phyloP scores from a whole-genome alignment of 2,797 vertebrate genomes.

The Muraenolepis orangiensis region DNA sequence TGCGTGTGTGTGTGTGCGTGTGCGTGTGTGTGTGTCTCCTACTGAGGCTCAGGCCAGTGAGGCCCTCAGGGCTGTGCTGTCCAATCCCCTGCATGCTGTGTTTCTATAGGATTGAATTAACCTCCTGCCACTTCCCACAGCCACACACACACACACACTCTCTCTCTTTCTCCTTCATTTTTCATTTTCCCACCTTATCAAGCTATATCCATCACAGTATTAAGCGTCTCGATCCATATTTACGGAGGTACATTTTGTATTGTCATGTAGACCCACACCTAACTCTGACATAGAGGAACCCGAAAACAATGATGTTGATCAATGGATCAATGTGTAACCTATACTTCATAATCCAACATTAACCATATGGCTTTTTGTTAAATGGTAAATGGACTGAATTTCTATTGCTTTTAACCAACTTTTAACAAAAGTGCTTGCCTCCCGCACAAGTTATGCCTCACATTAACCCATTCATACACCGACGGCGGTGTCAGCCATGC shows the following conservation, averaged over 20 bases:
- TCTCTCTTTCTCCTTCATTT: conserved; percentile 57
- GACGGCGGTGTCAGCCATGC: too few relatives aligned
- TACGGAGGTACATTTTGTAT: conserved; percentile 42
- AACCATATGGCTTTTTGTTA: too few relatives aligned
- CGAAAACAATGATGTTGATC: background rate
- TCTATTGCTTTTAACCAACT: too few relatives aligned
- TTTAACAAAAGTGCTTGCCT: too few relatives aligned
- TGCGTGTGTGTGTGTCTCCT: conserved; percentile 52
- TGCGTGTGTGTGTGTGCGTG: conserved; percentile 27
- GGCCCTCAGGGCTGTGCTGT: conserved; percentile 72
- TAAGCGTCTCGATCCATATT: conserved; percentile 16
- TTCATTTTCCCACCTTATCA: conserved; percentile 58
- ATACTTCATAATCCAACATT: background rate
- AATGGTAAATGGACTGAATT: too few relatives aligned
- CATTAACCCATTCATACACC: too few relatives aligned
- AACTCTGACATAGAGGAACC: background rate
- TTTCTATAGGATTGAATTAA: conserved; percentile 81
- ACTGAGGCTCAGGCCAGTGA: conserved; percentile 71
- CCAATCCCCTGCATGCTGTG: conserved; percentile 77
- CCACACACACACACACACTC: conserved; percentile 24
- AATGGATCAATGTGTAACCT: background rate
- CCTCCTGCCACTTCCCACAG: conserved; percentile 72
- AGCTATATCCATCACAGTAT: conserved; percentile 25
- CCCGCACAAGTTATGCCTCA: too few relatives aligned
- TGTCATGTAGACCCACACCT: conserved; percentile 34